These are phyloP conservation scores for Kradibia gibbosae DNA, from an alignment of 1,140 invertebrate species.

Conservation along the genomic window DNA sequence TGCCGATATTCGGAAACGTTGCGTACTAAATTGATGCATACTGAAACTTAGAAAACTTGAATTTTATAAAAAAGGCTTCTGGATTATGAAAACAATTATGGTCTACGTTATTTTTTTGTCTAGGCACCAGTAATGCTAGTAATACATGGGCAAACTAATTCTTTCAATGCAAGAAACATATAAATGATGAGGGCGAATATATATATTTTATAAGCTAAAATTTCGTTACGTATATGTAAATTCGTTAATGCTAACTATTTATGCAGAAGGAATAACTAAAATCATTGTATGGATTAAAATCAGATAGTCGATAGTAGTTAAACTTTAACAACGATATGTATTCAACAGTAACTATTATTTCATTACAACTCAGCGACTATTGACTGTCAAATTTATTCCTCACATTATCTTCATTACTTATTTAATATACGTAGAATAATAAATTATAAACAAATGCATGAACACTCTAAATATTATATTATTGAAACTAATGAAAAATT, in stretches of 20 bases:
- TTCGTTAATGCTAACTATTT: not conserved
- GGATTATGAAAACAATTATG: not conserved
- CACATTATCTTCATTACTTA: not conserved
- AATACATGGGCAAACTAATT: not conserved
- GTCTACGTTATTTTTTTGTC: not conserved
- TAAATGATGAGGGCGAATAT: not conserved
- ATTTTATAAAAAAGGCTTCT: not conserved
- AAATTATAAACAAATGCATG: too few species aligned
- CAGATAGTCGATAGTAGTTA: not conserved
- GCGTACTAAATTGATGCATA: not conserved
- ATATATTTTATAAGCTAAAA: not conserved
- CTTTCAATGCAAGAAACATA: not conserved
- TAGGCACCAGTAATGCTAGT: not conserved
- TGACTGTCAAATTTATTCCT: not conserved
- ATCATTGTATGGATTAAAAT: not conserved
- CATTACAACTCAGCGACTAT: not conserved
- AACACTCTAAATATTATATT: too few species aligned
- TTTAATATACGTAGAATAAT: not conserved
- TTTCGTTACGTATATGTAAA: not conserved
- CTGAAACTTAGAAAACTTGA: not conserved
- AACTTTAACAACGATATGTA: not conserved
- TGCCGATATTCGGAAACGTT: not conserved
- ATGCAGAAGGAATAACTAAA: not conserved
- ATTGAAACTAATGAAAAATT: too few species aligned
- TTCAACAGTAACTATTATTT: not conserved